phyloP scores from a whole-genome alignment of 2,797 vertebrate genomes.

The Miichthys miiuy region DNA sequence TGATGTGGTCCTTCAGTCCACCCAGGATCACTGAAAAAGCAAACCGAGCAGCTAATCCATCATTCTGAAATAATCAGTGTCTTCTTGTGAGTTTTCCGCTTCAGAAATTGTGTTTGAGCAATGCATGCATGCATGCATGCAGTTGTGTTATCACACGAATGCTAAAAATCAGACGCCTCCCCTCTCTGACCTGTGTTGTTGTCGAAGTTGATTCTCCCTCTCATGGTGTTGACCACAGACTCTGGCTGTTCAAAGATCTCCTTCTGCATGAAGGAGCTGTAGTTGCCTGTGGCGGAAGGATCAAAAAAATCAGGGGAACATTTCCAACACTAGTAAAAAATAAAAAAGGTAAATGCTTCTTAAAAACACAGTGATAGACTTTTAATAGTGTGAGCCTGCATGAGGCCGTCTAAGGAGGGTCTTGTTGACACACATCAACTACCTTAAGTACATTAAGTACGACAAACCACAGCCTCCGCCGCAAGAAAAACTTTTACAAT shows the following conservation, averaged over 20 bases:
- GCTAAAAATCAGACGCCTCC: not conserved
- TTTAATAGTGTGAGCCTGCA: constrained; percentile 51
- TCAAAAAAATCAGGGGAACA: constrained; percentile 50
- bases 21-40: constrained; percentile 90
- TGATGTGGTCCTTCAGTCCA: constrained; percentile 98
- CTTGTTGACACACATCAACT: constrained; percentile 44
- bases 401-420: constrained; percentile 16
- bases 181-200: constrained; percentile 91
- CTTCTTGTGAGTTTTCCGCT: not conserved
- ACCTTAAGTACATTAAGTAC: constrained; percentile 25
- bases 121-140: constrained; percentile 2
- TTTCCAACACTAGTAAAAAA: constrained; percentile 20
- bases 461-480: constrained; percentile 15
- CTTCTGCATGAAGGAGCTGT: constrained; percentile 99
- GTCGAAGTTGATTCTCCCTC: constrained; percentile 98
- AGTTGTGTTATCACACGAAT: not conserved
- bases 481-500: constrained; percentile 15
- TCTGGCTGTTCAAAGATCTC: constrained; percentile 99
- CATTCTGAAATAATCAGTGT: constrained; percentile 13
- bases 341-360: constrained; percentile 17
- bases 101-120: constrained; percentile 6
- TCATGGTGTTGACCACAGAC: constrained; percentile 99
- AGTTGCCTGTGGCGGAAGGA: constrained; percentile 88
- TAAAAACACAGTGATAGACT: constrained; percentile 27
- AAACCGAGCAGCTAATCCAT: constrained; percentile 47